Base-by-base conservation (phyloP, 1,140 invertebrate species). In the Ephestia elutella region DNA sequence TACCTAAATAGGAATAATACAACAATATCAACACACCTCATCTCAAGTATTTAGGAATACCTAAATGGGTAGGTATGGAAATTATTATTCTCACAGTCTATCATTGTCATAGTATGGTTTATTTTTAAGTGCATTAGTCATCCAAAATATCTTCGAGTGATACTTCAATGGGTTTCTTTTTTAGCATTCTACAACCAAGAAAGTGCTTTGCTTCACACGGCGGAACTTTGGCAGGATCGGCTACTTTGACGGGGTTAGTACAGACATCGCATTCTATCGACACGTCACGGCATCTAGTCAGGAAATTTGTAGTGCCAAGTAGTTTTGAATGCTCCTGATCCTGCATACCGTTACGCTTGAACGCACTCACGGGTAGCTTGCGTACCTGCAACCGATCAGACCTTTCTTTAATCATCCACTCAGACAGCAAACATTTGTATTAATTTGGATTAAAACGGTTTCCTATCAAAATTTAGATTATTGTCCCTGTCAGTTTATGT, bases 271-370 rank as follows among this genome's bases (percentile, higher is more conserved):
- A 82, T 57, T 81, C 75, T 35, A 87, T 70, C 10, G 73, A 64
- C 28, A 87, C 77, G 54, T 86, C 84, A 25, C 74, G 73, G 57
- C 68, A 75, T 64, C 82, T 65, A 49, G 59, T 54, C 44, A 87
- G 74, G 64, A 80, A 87, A 70, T 87, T 87, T 49, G 78, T 63
- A 56, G 77, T 71, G 17, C 79, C 79, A 54, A 80, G 67, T n/a
- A 72, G 35, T 57, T 75, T 81, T 13, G 82, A 82, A 70, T 84
- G 77, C 56, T 86, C 81, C 62, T 83, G 78, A 61, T 87, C 84
- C 66, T 86, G 81, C 75, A 86, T 80, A 54, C 82, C 82, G 57
- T 87, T 86, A 48, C 84, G 78, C 67, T 84, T 87, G 71, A 87
- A 87, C 49, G 84, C 82, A 59, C 77, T 68, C 28, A 82, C 75